These are phyloP conservation scores for Neoarius graeffei DNA, from an alignment of 2,113 vertebrate genomes.

Conservation along the genomic window DNA sequence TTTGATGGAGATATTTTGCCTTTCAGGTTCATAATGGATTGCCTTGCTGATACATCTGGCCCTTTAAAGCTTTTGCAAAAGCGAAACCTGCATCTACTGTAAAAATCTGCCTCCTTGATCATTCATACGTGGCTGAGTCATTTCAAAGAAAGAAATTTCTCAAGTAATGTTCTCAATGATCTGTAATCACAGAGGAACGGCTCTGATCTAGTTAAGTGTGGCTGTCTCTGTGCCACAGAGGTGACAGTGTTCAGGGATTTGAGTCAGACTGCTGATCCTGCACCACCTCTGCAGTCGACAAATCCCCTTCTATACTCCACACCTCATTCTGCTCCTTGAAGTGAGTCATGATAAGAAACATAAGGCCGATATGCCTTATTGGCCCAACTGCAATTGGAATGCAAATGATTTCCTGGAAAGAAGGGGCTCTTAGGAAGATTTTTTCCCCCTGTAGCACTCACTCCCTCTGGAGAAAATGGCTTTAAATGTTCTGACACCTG, in stretches of 20 bases:
- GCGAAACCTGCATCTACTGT: neutral
- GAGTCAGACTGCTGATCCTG: constrained; percentile 27
- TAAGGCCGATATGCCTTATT: constrained; percentile 1
- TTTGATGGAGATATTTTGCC: neutral
- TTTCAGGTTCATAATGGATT: constrained; percentile 4
- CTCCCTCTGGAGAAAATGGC: constrained; percentile 24
- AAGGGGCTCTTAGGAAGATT: constrained; percentile 1
- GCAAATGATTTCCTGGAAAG: constrained; percentile 37
- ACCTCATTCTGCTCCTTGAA: constrained; percentile 26
- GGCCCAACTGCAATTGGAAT: constrained; percentile 11
- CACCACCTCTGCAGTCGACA: constrained; percentile 17
- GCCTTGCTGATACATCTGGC: constrained; percentile 1
- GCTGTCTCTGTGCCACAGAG: constrained; percentile 28
- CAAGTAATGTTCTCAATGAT: constrained; percentile 3
- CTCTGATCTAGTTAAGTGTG: constrained; percentile 23
- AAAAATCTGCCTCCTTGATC: neutral
- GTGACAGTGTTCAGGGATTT: constrained; percentile 13
- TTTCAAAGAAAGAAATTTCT: neutral
- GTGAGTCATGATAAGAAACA: constrained; percentile 36
- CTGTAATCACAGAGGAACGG: constrained; percentile 29
- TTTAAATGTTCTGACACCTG: constrained; percentile 52
- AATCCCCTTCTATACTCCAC: constrained; percentile 30
- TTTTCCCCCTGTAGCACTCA: neutral
- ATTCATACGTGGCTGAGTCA: neutral
- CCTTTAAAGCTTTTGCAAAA: neutral